These are phyloP conservation scores for Sebastiscus tertius DNA, from an alignment of 2,797 vertebrate genomes.

Conservation along the genomic window DNA sequence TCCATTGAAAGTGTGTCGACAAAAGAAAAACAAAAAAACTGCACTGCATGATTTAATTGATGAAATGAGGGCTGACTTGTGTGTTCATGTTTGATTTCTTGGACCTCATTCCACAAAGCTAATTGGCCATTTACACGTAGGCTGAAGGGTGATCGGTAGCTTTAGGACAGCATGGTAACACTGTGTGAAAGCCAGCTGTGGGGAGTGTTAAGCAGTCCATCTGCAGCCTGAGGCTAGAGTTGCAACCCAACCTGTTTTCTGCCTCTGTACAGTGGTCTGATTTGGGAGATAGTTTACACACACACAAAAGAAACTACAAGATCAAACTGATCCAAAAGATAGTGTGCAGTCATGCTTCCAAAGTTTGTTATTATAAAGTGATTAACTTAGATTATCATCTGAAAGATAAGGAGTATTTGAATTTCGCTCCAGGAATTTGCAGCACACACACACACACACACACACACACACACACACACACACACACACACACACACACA, in stretches of 20 bases:
- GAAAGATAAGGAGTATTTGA: neutral
- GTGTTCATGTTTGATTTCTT: neutral
- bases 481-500: conserved; percentile 6
- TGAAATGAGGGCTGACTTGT: neutral
- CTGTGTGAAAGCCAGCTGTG: neutral
- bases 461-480: conserved; percentile 5
- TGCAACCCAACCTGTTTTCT: conserved; percentile 55
- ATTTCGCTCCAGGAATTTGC: neutral
- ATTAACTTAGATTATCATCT: neutral
- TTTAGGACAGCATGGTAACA: neutral
- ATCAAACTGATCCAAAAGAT: neutral
- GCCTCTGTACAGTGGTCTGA: neutral
- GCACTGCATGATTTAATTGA: neutral
- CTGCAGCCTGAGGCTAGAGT: conserved; percentile 28
- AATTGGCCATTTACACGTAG: neutral
- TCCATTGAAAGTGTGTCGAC: neutral
- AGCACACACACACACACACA: conserved; percentile 6
- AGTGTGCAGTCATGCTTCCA: neutral
- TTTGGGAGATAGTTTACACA: neutral
- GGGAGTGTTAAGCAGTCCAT: conserved; percentile 15
- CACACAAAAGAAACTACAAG: neutral
- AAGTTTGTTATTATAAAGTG: neutral
- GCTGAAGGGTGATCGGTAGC: neutral
- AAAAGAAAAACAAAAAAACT: neutral
- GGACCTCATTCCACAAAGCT: neutral